Conservation (phyloP, 2,797 vertebrate species). For the Rhincodon typus region DNA sequence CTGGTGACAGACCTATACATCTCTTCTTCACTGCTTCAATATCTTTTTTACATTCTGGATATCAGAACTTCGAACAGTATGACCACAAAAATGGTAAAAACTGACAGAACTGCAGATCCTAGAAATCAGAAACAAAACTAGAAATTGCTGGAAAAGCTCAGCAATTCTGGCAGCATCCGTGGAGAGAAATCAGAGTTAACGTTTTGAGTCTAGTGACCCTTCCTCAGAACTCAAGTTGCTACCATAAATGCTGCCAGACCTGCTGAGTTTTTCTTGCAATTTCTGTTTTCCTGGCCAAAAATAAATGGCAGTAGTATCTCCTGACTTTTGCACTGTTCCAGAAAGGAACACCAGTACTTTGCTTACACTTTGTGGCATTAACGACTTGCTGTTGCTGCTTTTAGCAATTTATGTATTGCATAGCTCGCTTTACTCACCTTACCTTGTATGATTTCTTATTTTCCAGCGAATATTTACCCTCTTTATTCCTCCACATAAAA, state of each 20-base stretch:
- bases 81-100: neutral
- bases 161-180: no score
- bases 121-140: no score
- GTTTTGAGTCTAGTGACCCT: no score
- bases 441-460: neutral
- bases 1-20: neutral
- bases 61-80: neutral
- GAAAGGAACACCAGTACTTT: neutral
- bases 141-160: no score
- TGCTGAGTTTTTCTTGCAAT: no score
- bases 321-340: neutral
- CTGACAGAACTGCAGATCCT: no score
- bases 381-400: neutral
- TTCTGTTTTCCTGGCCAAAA: no score
- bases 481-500: neutral
- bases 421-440: neutral
- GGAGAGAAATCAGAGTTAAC: no score
- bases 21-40: neutral
- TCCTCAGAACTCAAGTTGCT: no score
- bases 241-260: no score
- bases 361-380: neutral
- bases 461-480: neutral
- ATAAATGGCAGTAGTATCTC: neutral
- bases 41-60: neutral
- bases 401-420: neutral